Base-by-base conservation (phyloP, 2,888 invertebrate species). In the Drosophila mulleri region DNA sequence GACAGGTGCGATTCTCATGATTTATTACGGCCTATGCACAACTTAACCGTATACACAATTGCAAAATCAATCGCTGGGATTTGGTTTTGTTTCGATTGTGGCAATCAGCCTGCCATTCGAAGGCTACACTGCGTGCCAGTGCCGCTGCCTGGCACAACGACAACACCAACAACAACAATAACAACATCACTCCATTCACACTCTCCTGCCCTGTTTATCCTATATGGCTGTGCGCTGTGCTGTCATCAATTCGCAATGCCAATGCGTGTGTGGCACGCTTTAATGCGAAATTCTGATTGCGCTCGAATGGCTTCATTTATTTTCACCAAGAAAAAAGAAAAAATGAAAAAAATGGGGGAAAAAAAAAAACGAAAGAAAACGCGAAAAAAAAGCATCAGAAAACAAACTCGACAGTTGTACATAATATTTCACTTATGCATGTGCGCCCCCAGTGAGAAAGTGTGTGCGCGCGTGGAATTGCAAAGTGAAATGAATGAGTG, bases 291-390 rank as follows among this genome's bases (percentile, higher is more conserved):
- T 80, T 85, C 82, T 85, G 88, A 86, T 86, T 89, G 88, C 88
- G 88, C 88, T 79, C 88, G 80, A 86, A 86, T 86, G 74, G 88
- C 86, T 89, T 86, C 88, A 86, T 86, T 86, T 86, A 89, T 89
- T 85, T 86, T 77, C 67, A 58, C 53, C 65, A 61, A 53, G 57
- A 72, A 65, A 50, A 58, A 67, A 53, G 20, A 18, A 45, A 20
- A 42, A 47, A 1, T 0, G 56, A 60, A 26, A 62, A 29, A 52
- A 44, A 58, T 60, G 29, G 1, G 29, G 2, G 8, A 29, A 29
- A 59, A 58, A 35, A 64, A 72, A 72, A 39, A 48, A 59, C 62
- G 72, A 68, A 80, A 73, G 29, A 73, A 57, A 50, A 58, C 71
- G 59, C 45, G 44, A 54, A 60, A 53, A 53, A 53, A 48, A 60